Base-by-base conservation (phyloP, 1,140 invertebrate species). In the Eulimnadia texana region DNA sequence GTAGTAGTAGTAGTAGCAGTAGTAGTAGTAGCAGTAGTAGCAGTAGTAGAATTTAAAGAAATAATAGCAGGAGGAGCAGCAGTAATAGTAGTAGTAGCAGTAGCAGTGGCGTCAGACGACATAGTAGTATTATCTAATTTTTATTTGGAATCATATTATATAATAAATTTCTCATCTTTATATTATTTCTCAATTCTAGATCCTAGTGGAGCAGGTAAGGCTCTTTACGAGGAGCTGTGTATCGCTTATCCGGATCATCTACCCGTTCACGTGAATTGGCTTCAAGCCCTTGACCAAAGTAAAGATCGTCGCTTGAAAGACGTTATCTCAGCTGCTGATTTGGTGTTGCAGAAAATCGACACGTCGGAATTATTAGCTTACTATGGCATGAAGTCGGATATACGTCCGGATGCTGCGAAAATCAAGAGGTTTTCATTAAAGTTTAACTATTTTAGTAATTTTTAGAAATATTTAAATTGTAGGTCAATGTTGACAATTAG, bases 361-460 rank as follows among this genome's bases (percentile, higher is more conserved):
- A 78, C 82, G 64, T 80, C 80, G n/a, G 68, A 70, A 65, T 67
- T 93, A 28, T 73, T 92, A 0, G 80, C 82, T 0, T 87, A 82
- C 68, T 82, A 85, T 64, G 89, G 88, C 0, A 80, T 87, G 62
- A 93, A 91, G 71, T 81, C 78, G 56, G 89, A 91, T 71, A 80
- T 79, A 16, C 74, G 87, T 53, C 71, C 78, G 0, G 88, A 92
- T 70, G 86, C 88, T 0, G 71, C 75, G 3, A 88, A 88, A 72
- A 84, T 88, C 50, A 90, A 90, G 74, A 79, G 75, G 80, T 86
- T 74, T 22, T 54, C 33, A 27, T 65, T 50, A n/a, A 49, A 63
- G 22, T 28, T 11, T 19, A 3, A 53, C 22, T 16, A n/a, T 19
- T 19, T 50, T 51, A 3, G 59, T 3, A 13, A 24, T 2, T 23